Evolutionary conservation across 2,797 vertebrate species (phyloP).

Genomic region (Urocyon cinereoargenteus): DNA sequence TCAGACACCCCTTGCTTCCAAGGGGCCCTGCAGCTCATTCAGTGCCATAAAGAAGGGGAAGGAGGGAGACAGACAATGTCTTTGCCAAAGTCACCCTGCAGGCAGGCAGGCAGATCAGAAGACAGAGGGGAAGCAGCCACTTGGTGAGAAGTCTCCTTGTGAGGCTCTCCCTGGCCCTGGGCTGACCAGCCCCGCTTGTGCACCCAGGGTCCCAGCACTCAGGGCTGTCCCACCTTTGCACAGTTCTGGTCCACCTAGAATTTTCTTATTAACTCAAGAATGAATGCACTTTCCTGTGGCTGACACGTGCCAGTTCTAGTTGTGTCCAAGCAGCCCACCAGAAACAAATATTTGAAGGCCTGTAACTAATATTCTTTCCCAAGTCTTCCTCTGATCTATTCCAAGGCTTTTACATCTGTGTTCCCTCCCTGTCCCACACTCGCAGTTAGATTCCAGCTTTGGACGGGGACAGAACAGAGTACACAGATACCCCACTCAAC

Average conservation of each 20-base stretch:
- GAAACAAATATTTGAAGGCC: neutral
- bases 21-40: conserved; percentile 10
- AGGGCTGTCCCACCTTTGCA: neutral
- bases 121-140: neutral
- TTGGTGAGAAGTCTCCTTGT: neutral
- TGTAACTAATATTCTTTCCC: neutral
- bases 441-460: neutral
- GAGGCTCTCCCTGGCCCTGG: neutral
- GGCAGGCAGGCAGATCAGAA: neutral
- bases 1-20: neutral
- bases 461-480: neutral
- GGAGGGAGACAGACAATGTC: conserved; percentile 23
- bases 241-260: neutral
- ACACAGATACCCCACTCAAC: neutral
- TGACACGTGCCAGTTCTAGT: neutral
- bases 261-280: neutral
- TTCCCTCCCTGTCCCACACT: neutral
- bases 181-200: neutral
- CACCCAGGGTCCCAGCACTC: neutral
- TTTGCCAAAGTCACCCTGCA: conserved; percentile 20
- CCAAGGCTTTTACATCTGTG: neutral
- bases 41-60: neutral
- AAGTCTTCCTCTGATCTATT: neutral
- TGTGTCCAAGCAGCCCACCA: neutral
- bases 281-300: neutral